A percentile compares a stretch with the other conserved stretches of the same genome.
Conservation (phyloP, 2,888 invertebrate genomes). For the Acleris laterana region DNA sequence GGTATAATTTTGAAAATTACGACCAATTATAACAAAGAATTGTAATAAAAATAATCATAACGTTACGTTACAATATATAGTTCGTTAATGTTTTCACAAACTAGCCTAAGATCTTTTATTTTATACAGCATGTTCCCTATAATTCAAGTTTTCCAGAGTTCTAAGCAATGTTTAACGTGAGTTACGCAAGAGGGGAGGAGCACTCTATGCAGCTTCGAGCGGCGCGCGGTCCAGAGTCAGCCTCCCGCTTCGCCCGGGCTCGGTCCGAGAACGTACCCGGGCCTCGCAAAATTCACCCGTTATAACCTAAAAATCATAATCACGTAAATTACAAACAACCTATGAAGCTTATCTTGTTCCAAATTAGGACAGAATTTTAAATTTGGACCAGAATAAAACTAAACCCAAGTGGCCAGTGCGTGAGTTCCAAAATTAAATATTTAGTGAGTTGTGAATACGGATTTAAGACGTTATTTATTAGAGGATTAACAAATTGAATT, state of each 20-base stretch:
- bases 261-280: constrained; percentile 46
- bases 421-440: constrained; percentile 37
- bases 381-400: constrained; percentile 52
- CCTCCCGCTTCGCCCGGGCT: constrained; percentile 73
- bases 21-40: too few relatives aligned
- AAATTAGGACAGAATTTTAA: constrained; percentile 46
- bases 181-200: constrained; percentile 81
- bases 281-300: constrained; percentile 34
- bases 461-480: constrained; percentile 20
- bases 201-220: constrained; percentile 74
- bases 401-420: constrained; percentile 52
- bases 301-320: constrained; percentile 30
- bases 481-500: constrained; percentile 13
- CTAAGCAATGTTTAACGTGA: constrained; percentile 40
- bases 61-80: too few relatives aligned
- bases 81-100: too few relatives aligned
- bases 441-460: constrained; percentile 22
- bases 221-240: constrained; percentile 67
- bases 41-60: too few relatives aligned
- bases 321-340: constrained; percentile 10
- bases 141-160: too few relatives aligned
- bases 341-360: not conserved
- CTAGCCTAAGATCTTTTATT: too few relatives aligned
- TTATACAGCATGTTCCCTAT: too few relatives aligned
- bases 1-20: not conserved